Conservation (phyloP, 2,888 invertebrate species). For the Halictus ligatus region DNA sequence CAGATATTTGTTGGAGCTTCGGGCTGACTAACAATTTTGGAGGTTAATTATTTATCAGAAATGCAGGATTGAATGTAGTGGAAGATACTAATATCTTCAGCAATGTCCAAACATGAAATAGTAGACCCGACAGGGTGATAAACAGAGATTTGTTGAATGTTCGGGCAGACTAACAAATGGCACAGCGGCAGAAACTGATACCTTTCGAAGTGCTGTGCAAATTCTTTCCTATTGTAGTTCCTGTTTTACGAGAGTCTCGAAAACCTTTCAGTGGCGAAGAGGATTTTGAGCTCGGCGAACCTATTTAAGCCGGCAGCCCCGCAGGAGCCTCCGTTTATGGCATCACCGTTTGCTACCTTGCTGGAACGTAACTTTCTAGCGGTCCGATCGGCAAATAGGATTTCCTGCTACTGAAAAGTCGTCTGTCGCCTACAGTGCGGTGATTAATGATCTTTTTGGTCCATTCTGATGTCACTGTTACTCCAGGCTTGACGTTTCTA, state of each 20-base stretch:
- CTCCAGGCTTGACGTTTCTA: not conserved
- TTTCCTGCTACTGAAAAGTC: slow-evolving; percentile 4
- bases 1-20: too few species aligned
- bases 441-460: not conserved
- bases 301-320: not conserved
- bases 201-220: not conserved
- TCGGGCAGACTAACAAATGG: not conserved
- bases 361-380: not conserved
- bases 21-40: too few species aligned
- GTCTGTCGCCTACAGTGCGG: not conserved
- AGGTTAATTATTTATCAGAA: too few species aligned
- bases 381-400: not conserved
- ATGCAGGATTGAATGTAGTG: too few species aligned
- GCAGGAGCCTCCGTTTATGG: not conserved
- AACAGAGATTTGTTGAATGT: not conserved
- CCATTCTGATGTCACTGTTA: not conserved
- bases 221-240: not conserved
- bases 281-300: not conserved
- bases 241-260: not conserved
- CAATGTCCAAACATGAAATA: not conserved
- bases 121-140: not conserved
- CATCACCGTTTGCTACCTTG: not conserved
- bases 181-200: not conserved
- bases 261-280: not conserved
- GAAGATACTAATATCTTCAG: not conserved